These are phyloP conservation scores for Malachius bipustulatus DNA, from an alignment of 2,888 invertebrate species.

Conservation along the genomic window DNA sequence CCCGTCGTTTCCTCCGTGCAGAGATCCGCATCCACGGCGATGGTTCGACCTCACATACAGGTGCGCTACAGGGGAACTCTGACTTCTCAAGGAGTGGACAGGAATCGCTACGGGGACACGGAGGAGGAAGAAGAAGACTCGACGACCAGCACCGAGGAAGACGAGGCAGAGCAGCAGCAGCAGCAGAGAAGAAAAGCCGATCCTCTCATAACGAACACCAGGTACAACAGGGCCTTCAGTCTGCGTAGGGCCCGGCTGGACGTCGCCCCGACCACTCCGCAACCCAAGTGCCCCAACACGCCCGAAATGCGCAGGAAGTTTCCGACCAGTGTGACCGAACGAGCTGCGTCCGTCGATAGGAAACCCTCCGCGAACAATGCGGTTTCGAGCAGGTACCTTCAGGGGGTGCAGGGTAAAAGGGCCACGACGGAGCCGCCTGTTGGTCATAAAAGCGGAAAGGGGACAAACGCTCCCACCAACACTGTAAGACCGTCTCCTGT, in stretches of 20 bases:
- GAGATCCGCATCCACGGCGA: slow-evolving; percentile 39
- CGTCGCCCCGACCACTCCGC: slow-evolving; percentile 36
- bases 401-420: slow-evolving; percentile 30
- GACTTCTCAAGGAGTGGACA: slow-evolving; percentile 30
- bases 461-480: slow-evolving; percentile 31
- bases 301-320: slow-evolving; percentile 51
- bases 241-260: slow-evolving; percentile 53
- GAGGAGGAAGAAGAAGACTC: too few species aligned
- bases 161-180: slow-evolving; percentile 39
- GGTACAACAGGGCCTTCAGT: slow-evolving; percentile 62
- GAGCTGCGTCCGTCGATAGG: slow-evolving; percentile 36
- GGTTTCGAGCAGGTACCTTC: slow-evolving; percentile 34
- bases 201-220: slow-evolving; percentile 41
- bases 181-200: slow-evolving; percentile 32
- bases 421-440: slow-evolving; percentile 17
- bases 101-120: slow-evolving; percentile 33
- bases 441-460: slow-evolving; percentile 17
- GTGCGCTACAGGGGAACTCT: slow-evolving; percentile 25
- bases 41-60: slow-evolving; percentile 31
- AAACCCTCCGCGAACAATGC: slow-evolving; percentile 32
- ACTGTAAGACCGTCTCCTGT: slow-evolving; percentile 26
- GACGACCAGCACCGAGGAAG: slow-evolving; percentile 42
- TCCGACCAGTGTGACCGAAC: slow-evolving; percentile 27
- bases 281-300: slow-evolving; percentile 46
- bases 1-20: slow-evolving; percentile 30